Conservation (phyloP, 2,888 invertebrate genomes). For the Acanthosepion lycidas region DNA sequence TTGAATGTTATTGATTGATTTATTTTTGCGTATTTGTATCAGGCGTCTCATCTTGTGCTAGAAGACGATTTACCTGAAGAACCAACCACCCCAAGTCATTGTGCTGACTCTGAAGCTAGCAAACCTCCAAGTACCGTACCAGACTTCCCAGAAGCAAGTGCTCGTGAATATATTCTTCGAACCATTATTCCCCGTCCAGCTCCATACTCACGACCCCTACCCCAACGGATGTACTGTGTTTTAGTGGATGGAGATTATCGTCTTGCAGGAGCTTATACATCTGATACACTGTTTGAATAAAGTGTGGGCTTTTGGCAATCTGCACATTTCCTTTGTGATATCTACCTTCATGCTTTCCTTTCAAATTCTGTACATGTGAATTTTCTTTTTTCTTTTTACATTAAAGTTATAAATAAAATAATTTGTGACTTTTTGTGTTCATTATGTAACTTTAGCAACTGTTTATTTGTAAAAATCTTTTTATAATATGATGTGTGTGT, state of each 20-base stretch:
- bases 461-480: too few relatives aligned
- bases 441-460: too few relatives aligned
- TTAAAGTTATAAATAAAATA: neutral
- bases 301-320: neutral
- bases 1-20: neutral
- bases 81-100: slow-evolving; percentile 65
- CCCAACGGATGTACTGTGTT: slow-evolving; percentile 83
- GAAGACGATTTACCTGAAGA: slow-evolving; percentile 57
- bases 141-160: slow-evolving; percentile 78
- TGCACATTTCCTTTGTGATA: neutral
- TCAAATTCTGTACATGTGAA: neutral
- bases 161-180: slow-evolving; percentile 82
- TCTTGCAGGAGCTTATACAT: slow-evolving; percentile 86
- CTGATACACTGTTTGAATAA: slow-evolving; percentile 81
- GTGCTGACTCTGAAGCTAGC: slow-evolving; percentile 55
- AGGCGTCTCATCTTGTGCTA: slow-evolving; percentile 77
- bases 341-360: neutral
- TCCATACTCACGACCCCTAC: slow-evolving; percentile 79
- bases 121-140: slow-evolving; percentile 59
- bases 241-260: slow-evolving; percentile 82
- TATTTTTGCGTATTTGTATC: slow-evolving; percentile 57
- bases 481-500: too few relatives aligned
- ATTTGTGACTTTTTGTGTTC: too few relatives aligned
- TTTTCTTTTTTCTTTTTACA: neutral
- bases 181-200: slow-evolving; percentile 79